phyloP scores from a whole-genome alignment of 2,113 vertebrate genomes.

The Tachycineta bicolor region DNA sequence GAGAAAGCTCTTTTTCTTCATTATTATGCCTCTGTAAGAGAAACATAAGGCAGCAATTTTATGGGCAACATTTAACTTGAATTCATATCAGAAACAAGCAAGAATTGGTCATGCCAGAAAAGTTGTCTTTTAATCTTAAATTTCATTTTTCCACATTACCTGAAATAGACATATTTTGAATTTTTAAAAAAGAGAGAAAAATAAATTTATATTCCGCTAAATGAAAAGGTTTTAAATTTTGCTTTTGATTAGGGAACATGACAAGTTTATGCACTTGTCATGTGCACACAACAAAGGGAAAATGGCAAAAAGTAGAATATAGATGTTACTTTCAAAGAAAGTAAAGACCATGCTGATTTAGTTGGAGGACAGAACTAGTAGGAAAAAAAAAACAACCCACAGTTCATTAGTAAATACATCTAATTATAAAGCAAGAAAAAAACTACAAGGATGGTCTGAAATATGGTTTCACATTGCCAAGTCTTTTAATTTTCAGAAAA shows the following conservation, averaged over 20 bases:
- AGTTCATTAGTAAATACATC: background rate
- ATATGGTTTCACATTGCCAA: background rate
- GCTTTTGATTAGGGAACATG: background rate
- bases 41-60: background rate
- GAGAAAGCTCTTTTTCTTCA: background rate
- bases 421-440: background rate
- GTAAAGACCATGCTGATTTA: background rate
- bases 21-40: background rate
- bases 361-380: background rate
- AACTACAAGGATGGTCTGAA: background rate
- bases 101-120: background rate
- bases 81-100: background rate
- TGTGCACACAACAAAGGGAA: conserved; percentile 22
- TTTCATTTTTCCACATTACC: background rate
- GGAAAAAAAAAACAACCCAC: background rate
- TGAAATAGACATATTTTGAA: background rate
- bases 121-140: background rate
- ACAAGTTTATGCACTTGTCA: background rate
- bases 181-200: background rate
- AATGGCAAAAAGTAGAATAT: background rate
- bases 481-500: background rate
- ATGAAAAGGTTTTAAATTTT: background rate
- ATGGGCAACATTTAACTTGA: background rate
- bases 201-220: background rate
- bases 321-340: background rate